These are phyloP conservation scores for Orthosia gothica DNA, from an alignment of 2,888 invertebrate genomes.

Conservation along the genomic window DNA sequence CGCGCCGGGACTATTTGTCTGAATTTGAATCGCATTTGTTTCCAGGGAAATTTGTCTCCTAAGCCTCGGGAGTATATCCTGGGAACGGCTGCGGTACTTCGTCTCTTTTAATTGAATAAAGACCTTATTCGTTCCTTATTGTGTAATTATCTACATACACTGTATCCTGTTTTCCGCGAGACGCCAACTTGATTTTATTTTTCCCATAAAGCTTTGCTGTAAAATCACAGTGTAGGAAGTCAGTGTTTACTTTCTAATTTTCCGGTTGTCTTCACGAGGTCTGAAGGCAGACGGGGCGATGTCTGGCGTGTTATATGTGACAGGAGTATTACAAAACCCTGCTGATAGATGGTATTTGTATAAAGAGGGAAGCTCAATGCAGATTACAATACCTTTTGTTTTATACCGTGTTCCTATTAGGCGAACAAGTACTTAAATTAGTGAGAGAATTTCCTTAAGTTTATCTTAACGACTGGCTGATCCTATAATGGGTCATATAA, in stretches of 20 bases:
- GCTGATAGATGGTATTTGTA: constrained; percentile 72
- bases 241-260: constrained; percentile 90
- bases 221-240: constrained; percentile 77
- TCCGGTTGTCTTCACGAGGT: constrained; percentile 89
- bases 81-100: constrained; percentile 81
- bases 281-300: constrained; percentile 79
- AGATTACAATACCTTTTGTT: constrained; percentile 55
- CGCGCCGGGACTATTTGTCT: constrained; percentile 91
- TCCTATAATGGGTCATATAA: constrained; percentile 85
- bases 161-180: constrained; percentile 53
- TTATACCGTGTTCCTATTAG: constrained; percentile 58
- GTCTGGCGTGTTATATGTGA: constrained; percentile 81
- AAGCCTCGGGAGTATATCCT: constrained; percentile 85
- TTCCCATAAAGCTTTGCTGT: constrained; percentile 73
- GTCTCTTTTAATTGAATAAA: constrained; percentile 88
- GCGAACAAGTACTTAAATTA: constrained; percentile 72
- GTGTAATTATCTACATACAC: constrained; percentile 76
- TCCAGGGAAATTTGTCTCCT: constrained; percentile 90
- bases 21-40: constrained; percentile 91
- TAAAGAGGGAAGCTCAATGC: constrained; percentile 19
- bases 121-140: constrained; percentile 76
- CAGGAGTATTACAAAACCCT: constrained; percentile 80
- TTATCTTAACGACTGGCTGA: constrained; percentile 85
- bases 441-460: constrained; percentile 75
- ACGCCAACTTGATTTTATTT: constrained; percentile 67